Conservation (phyloP, 1,140 invertebrate genomes). For the Chironomus striatipennis region DNA sequence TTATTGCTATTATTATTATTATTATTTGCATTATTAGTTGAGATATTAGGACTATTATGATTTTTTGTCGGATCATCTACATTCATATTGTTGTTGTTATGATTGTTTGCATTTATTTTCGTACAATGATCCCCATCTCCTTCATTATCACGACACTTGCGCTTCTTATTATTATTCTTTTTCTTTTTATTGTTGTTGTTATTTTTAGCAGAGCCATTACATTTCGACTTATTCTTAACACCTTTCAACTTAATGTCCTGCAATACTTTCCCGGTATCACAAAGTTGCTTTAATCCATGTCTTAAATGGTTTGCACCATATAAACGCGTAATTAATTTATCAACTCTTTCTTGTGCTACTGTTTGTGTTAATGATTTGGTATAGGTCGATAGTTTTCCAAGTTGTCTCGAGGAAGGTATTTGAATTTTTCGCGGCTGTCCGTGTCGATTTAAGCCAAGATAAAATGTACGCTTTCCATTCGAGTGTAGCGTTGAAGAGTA, state of each 20-base stretch:
- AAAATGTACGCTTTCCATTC: slow-evolving; percentile 57
- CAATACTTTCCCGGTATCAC: slow-evolving; percentile 40
- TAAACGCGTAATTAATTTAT: slow-evolving; percentile 40
- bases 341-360: slow-evolving; percentile 47
- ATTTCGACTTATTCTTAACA: slow-evolving; percentile 34
- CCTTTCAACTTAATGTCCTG: slow-evolving; percentile 34
- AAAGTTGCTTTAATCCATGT: slow-evolving; percentile 40
- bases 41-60: neutral
- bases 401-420: slow-evolving; percentile 52
- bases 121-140: neutral
- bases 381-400: slow-evolving; percentile 63
- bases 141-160: neutral
- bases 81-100: neutral
- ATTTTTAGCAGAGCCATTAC: slow-evolving; percentile 26
- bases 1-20: neutral
- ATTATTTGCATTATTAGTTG: neutral
- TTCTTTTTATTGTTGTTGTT: slow-evolving; percentile 4
- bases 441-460: slow-evolving; percentile 62
- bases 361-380: slow-evolving; percentile 57
- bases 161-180: slow-evolving; percentile 1
- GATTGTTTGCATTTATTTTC: too few species aligned
- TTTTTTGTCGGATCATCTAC: neutral
- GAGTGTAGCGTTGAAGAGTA: slow-evolving; percentile 71
- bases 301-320: slow-evolving; percentile 40
- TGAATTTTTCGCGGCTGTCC: slow-evolving; percentile 61